Base-by-base conservation (phyloP, 2,797 vertebrate species). In the Xenopus petersii region DNA sequence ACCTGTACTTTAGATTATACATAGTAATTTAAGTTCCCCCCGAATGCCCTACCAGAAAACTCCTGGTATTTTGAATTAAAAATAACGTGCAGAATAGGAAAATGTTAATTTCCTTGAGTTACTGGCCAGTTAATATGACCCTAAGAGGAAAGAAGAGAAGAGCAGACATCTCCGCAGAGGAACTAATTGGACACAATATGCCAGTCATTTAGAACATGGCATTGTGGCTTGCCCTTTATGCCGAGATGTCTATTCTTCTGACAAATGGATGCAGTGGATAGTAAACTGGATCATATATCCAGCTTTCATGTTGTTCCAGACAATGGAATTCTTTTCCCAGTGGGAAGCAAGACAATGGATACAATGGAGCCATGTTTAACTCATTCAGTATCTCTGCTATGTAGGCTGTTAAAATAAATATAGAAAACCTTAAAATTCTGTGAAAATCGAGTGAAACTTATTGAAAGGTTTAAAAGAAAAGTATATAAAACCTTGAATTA, bases 101-200 rank as follows among this genome's bases (percentile, higher is more conserved):
- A 36, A 36, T 4, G 6, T 36, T 4, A 0, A 36, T 36, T 36
- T 36, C 33, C 6, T 36, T 3, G 33, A 3, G 33, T 36, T 36
- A 36, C 6, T 36, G 33, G 33, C 33, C 16, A n/a, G 24, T 42
- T 62, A 21, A 62, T 62, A 16, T 42, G 13, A 17, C 10, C 51
- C 58, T 24, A 26, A 30, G 26, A 64, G 42, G 51, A 36, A 51
- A 30, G 42, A 24, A 2, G 3, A 59, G 46, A 70, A 64, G 24
- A 42, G 11, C 54, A 59, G 51, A 59, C 59, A 70, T 64, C 21
- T 69, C 60, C 69, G 64, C 10, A 61, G 66, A 73, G 66, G 66
- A 68, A 78, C 60, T 73, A 78, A 78, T 70, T 73, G 66, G 59
- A 65, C 54, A 42, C 46, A 54, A 66, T 78, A 78, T 78, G 66